Percentiles rank a stretch among this genome's conserved stretches.
phyloP scores from a whole-genome alignment of 2,797 vertebrate genomes.

The Pangasius sanitwongsei region DNA sequence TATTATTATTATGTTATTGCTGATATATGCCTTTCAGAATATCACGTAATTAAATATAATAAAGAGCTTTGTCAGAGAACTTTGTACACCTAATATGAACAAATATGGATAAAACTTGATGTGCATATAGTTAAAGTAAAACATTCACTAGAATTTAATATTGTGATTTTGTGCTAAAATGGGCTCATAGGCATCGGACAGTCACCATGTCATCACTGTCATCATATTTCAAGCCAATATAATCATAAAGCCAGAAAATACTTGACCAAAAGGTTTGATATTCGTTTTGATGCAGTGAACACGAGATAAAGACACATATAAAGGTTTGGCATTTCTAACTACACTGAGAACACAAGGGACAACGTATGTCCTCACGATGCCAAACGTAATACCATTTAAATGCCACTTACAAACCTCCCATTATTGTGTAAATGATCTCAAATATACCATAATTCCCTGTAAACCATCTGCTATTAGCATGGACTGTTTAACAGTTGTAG shows the following conservation, averaged over 20 bases:
- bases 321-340: background rate
- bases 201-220: background rate
- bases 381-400: slow-evolving; percentile 11
- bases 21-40: background rate
- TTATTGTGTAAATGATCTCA: slow-evolving; percentile 41
- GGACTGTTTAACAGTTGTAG: slow-evolving; percentile 54
- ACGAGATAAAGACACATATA: slow-evolving; percentile 1
- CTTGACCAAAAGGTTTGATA: background rate
- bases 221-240: background rate
- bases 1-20: background rate
- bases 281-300: background rate
- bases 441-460: slow-evolving; percentile 44
- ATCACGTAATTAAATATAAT: background rate
- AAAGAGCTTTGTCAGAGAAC: background rate
- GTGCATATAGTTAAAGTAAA: background rate
- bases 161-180: background rate
- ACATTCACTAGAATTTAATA: background rate
- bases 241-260: background rate
- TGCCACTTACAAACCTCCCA: background rate
- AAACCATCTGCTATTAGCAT: slow-evolving; percentile 55
- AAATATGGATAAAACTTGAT: background rate
- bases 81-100: background rate
- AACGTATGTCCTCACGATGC: slow-evolving; percentile 3
- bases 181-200: background rate
- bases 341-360: slow-evolving; percentile 2